Percentiles rank a stretch among this genome's conserved stretches.
Evolutionary conservation across 2,113 vertebrate genomes (phyloP).

Genomic region (Danionella cerebrum): DNA sequence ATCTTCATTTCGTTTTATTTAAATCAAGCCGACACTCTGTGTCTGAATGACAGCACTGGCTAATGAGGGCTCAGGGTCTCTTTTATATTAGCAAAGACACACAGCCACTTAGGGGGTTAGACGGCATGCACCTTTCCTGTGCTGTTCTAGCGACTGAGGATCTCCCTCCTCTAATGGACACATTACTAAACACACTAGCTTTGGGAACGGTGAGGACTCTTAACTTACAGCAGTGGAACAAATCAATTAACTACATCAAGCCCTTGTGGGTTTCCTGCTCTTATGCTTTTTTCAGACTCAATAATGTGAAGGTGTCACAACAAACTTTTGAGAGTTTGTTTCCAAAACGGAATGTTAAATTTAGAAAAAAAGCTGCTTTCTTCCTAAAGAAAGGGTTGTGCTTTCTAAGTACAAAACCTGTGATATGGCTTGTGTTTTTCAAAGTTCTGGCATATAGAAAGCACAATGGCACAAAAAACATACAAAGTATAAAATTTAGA

Average conservation of each 20-base stretch:
- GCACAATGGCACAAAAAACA: too few relatives aligned
- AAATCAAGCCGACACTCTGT: conserved; percentile 98
- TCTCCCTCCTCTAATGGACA: conserved; percentile 3
- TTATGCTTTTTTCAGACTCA: not conserved
- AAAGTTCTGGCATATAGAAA: too few relatives aligned
- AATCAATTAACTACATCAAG: conserved; percentile 23
- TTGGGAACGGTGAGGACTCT: not conserved
- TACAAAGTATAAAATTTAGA: too few relatives aligned
- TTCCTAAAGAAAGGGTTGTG: too few relatives aligned
- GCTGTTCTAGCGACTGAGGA: conserved; percentile 27
- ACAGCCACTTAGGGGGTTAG: conserved; percentile 69
- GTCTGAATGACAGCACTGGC: conserved; percentile 98
- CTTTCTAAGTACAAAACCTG: too few relatives aligned
- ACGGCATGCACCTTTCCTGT: conserved; percentile 22
- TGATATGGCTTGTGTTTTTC: too few relatives aligned
- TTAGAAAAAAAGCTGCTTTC: too few relatives aligned
- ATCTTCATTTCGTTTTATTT: conserved; percentile 99
- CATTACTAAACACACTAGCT: conserved; percentile 20
- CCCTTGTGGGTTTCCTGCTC: not conserved
- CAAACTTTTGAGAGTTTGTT: not conserved
- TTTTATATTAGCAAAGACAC: conserved; percentile 86
- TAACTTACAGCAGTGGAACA: conserved; percentile 12
- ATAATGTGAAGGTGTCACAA: conserved; percentile 15
- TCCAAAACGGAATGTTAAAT: conserved; percentile 15
- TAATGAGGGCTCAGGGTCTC: conserved; percentile 96